Evolutionary conservation across 1,140 invertebrate species (phyloP).

Genomic region (Calephelis virginiensis): DNA sequence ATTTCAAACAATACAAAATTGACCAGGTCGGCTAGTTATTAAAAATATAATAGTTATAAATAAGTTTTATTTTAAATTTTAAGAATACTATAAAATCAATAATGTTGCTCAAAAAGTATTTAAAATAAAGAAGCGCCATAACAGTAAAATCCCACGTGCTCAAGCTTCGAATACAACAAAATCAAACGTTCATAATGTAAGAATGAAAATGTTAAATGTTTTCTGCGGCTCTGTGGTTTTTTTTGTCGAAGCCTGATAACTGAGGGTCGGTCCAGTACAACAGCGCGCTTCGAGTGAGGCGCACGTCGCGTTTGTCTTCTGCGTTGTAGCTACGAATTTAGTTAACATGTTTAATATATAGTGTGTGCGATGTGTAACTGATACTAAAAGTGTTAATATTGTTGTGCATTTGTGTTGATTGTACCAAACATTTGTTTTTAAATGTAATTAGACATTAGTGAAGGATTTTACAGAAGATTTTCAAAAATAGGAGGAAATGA

Average conservation of each 20-base stretch:
- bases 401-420: constrained; percentile 3
- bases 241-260: constrained; percentile 17
- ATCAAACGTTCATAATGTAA: constrained; percentile 2
- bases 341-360: background rate
- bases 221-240: constrained; percentile 1
- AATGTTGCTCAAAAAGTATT: constrained; percentile 15
- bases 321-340: background rate
- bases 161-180: constrained; percentile 5
- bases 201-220: constrained; percentile 11
- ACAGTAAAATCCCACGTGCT: constrained; percentile 16
- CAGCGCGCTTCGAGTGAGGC: constrained; percentile 3
- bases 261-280: constrained; percentile 14
- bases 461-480: constrained; percentile 11
- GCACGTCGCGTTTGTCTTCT: constrained; percentile 1
- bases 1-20: too few species aligned
- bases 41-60: too few species aligned
- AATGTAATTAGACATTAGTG: constrained; percentile 4
- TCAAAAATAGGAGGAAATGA: constrained; percentile 16
- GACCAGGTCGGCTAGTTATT: too few species aligned
- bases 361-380: constrained; percentile 12
- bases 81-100: constrained; percentile 5
- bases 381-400: constrained; percentile 4
- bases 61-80: background rate
- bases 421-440: constrained; percentile 8
- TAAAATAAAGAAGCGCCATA: constrained; percentile 18